phyloP scores from a whole-genome alignment of 2,888 invertebrate species.

The Anthophora plumipes region DNA sequence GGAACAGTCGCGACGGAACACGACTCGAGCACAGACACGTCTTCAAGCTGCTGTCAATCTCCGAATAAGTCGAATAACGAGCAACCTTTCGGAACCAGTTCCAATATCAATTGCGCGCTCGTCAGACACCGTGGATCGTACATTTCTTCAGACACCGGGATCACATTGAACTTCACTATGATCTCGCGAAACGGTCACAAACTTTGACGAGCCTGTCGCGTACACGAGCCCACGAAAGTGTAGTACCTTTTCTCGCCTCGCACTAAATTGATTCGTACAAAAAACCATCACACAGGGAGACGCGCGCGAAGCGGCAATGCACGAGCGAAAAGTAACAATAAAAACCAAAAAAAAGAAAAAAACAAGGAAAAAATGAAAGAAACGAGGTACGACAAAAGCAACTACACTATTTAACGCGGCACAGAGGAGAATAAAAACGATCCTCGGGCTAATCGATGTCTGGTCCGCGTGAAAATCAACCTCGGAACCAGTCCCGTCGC shows the following conservation, averaged over 20 bases:
- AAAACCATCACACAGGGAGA: constrained; percentile 18
- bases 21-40: constrained; percentile 53
- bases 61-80: constrained; percentile 29
- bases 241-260: constrained; percentile 29
- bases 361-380: background rate
- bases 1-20: constrained; percentile 46
- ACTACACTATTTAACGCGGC: constrained; percentile 12
- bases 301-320: background rate
- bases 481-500: constrained; percentile 30
- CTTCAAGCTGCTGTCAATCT: constrained; percentile 12
- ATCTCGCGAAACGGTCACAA: constrained; percentile 9
- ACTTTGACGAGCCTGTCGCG: constrained; percentile 15
- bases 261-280: constrained; percentile 7
- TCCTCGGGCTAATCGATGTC: constrained; percentile 33
- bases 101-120: constrained; percentile 23
- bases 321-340: background rate
- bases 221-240: constrained; percentile 14
- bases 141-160: background rate
- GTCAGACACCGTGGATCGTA: too few species aligned
- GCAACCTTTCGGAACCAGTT: background rate
- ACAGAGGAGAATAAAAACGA: background rate
- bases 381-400: background rate
- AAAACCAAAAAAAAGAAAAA: background rate
- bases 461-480: constrained; percentile 32
- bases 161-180: constrained; percentile 43